A percentile compares a stretch with the other conserved stretches of the same genome.
Conservation (phyloP, 2,113 vertebrate genomes). For the Aramus guarauna region DNA sequence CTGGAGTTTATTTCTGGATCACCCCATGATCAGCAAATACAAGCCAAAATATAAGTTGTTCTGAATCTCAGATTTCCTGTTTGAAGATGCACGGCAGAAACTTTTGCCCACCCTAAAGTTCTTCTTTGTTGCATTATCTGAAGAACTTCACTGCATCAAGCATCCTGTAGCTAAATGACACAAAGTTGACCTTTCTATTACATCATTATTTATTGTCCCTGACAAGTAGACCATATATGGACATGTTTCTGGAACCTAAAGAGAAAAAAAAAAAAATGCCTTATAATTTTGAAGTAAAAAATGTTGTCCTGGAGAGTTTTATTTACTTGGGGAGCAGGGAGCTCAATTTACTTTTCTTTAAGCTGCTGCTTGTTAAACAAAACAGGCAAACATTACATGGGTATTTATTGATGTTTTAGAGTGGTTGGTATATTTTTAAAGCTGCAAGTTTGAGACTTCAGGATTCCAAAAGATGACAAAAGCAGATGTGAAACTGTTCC, state of each 20-base stretch:
- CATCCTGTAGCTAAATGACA: slow-evolving; percentile 64
- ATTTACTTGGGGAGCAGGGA: not conserved
- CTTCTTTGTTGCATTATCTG: slow-evolving; percentile 42
- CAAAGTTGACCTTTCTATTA: slow-evolving; percentile 66
- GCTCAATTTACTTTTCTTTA: not conserved
- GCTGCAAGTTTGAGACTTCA: not conserved
- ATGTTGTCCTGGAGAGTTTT: not conserved
- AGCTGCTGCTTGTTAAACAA: not conserved
- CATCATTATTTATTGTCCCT: slow-evolving; percentile 73
- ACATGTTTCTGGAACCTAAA: slow-evolving; percentile 74
- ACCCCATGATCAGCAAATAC: slow-evolving; percentile 77
- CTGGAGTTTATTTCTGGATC: slow-evolving; percentile 82
- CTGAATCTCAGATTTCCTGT: slow-evolving; percentile 78
- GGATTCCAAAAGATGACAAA: slow-evolving; percentile 15
- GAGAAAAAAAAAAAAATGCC: not conserved
- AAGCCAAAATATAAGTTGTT: slow-evolving; percentile 79
- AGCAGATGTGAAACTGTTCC: not conserved
- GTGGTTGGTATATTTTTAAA: not conserved
- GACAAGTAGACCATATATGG: slow-evolving; percentile 81
- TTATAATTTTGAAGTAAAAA: slow-evolving; percentile 34
- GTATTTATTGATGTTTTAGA: not conserved
- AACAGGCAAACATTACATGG: not conserved
- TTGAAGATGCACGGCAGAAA: slow-evolving; percentile 54
- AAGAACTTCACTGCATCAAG: slow-evolving; percentile 42
- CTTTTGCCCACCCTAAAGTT: slow-evolving; percentile 19